These are phyloP conservation scores for Mythimna albipuncta DNA, from an alignment of 2,888 invertebrate genomes.

Conservation along the genomic window DNA sequence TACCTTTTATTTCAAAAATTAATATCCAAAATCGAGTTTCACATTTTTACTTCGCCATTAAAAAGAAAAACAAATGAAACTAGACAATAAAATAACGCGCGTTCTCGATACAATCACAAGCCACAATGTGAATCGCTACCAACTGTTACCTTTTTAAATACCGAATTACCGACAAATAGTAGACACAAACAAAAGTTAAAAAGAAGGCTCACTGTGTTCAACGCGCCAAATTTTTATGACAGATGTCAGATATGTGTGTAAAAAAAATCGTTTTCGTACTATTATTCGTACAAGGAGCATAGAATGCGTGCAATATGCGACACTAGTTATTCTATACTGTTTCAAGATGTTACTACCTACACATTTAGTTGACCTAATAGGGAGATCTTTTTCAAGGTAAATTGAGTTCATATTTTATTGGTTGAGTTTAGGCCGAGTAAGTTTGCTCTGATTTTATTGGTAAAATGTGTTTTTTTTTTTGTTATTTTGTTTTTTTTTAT, in stretches of 20 bases:
- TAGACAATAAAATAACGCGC: slow-evolving; percentile 61
- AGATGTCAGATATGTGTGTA: neutral
- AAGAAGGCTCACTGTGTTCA: slow-evolving; percentile 44
- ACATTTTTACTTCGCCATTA: slow-evolving; percentile 56
- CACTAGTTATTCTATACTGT: slow-evolving; percentile 20
- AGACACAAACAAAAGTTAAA: slow-evolving; percentile 12
- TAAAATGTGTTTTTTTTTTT: too few species aligned
- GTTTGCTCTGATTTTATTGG: neutral
- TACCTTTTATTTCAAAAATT: slow-evolving; percentile 40
- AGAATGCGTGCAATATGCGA: slow-evolving; percentile 17
- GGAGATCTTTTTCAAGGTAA: slow-evolving; percentile 17
- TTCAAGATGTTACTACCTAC: slow-evolving; percentile 31
- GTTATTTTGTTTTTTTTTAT: too few species aligned
- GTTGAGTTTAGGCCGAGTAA: neutral
- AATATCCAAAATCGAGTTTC: slow-evolving; percentile 52
- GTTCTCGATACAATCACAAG: slow-evolving; percentile 64
- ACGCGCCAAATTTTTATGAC: neutral
- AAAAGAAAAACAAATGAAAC: slow-evolving; percentile 25
- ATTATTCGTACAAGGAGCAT: neutral
- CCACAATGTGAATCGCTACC: slow-evolving; percentile 68
- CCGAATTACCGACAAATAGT: slow-evolving; percentile 60
- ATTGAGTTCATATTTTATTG: slow-evolving; percentile 13
- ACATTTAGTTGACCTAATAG: slow-evolving; percentile 20
- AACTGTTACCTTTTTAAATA: slow-evolving; percentile 72
- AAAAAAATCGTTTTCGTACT: neutral